Conservation (phyloP, 2,113 vertebrate genomes). For the Struthidea cinerea region DNA sequence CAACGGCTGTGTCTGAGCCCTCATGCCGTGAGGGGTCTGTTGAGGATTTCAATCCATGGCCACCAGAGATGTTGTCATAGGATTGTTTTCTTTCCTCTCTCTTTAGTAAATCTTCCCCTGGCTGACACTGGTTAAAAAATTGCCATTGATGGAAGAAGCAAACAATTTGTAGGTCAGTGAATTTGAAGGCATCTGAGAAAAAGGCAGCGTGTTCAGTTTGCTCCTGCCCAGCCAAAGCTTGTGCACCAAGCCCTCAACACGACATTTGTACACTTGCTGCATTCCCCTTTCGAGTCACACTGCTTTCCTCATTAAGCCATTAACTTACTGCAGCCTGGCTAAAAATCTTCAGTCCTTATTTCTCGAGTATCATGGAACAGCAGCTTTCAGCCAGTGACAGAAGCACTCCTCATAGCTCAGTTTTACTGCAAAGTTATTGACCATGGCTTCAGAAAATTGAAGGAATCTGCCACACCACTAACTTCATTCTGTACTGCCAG, state of each 20-base stretch:
- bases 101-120: background rate
- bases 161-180: background rate
- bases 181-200: background rate
- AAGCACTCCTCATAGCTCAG: background rate
- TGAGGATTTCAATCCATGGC: background rate
- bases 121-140: background rate
- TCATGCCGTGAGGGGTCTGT: background rate
- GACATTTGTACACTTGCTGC: background rate
- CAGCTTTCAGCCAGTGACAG: background rate
- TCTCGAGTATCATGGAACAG: background rate
- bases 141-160: background rate
- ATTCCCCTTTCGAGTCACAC: background rate
- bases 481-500: background rate
- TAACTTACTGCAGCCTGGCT: background rate
- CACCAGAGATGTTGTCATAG: background rate
- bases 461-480: background rate
- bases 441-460: background rate
- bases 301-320: background rate
- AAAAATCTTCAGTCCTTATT: background rate
- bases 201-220: background rate
- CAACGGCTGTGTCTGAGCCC: background rate
- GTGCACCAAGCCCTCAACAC: accelerated
- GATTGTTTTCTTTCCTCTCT: background rate
- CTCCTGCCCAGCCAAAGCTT: background rate
- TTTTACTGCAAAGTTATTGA: background rate